Base-by-base conservation (phyloP, 2,113 vertebrate species). In the Daubentonia madagascariensis region DNA sequence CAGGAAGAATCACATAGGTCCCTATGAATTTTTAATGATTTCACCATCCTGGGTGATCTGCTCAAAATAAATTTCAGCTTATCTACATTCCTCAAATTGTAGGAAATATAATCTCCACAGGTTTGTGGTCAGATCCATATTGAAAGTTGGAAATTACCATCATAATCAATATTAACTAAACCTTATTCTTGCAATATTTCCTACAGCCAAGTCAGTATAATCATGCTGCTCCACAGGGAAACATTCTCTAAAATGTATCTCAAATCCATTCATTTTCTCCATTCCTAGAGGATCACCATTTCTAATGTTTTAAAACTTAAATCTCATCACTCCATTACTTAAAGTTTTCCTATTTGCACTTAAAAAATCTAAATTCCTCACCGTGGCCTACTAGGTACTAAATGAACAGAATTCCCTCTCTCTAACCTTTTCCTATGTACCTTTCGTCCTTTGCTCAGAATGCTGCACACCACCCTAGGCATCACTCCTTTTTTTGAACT, bases 81-180 rank as follows among this genome's bases (percentile, higher is more conserved):
- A 43, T 83, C 40, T 89, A 54, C 68, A 68, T 68, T 85, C 8
- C 45, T 35, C 48, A 92, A 54, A 76, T 6, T 76, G 9, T 52
- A 72, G 28, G 79, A 96, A 89, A 76, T 84, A 54, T 45, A 83
- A 90, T 45, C 67, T 94, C 63, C 35, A 59, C 35, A 40, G 23
- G 40, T 73, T 4, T 91, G 37, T 61, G 67, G 63, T 88, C 52
- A 94, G 40, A 80, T 93, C 72, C 85, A 43, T 88, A 20, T 25
- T 93, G 40, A 91, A 22, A 79, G 12, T 23, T 63, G 35, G 13
- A 87, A 73, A 86, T 89, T 40, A 86, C 35, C 43, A 52, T 52
- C 40, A 85, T n/a, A 78, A 85, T 61, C 45, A 61, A 4, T 79
- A 88, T 84, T 73, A 97, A 87, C 17, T 89, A 80, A 93, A 87